Evolutionary conservation across 2,888 invertebrate species (phyloP), one percentile per base, ranked within the genome.

Genomic region (Lasioglossum villosulum): DNA sequence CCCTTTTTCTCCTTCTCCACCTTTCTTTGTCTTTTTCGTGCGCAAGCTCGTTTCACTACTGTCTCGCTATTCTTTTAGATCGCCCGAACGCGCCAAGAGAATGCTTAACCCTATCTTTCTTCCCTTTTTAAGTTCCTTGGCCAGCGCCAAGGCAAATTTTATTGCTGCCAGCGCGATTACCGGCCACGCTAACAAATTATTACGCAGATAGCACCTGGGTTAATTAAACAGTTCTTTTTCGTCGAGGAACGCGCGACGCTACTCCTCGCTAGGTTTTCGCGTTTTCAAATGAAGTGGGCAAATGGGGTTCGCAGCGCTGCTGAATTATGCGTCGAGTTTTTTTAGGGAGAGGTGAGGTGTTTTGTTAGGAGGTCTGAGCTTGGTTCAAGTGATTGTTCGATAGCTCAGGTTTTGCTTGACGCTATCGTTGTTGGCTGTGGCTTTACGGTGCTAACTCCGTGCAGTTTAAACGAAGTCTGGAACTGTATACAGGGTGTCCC

Each of bases 151-250:
- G 52, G 23, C 5, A 68, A 68, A 68, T 68, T 68, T 68, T 68
- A 68, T 37, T 37, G 39, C 37, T 12, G n/a, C 23, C 19, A 37
- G 8, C 37, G 19, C 66, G 34, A 34, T 66, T 66, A 34, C 66
- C 68, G 23, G 23, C 23, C 37, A 39, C 37, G 34, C 34, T 23
- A 68, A 68, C 68, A 68, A 68, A 68, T 68, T 68, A 68, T 68
- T 37, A 37, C 37, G 39, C 34, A 37, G 68, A 37, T 37, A 37
- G n/a, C 52, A 37, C 37, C 68, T 14, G 37, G 37, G 68, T 68
- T 68, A 68, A 68, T 68, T n/a, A 68, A 68, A 68, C 34, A 68
- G 23, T 37, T 68, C 37, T 19, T 68, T 68, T 37, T n/a, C 37
- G 19, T 4, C 37, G 37, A 37, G 30, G 34, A 19, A 52, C 34